These are phyloP conservation scores for Pangasius larnaudii DNA, from an alignment of 2,797 vertebrate species.

Conservation along the genomic window DNA sequence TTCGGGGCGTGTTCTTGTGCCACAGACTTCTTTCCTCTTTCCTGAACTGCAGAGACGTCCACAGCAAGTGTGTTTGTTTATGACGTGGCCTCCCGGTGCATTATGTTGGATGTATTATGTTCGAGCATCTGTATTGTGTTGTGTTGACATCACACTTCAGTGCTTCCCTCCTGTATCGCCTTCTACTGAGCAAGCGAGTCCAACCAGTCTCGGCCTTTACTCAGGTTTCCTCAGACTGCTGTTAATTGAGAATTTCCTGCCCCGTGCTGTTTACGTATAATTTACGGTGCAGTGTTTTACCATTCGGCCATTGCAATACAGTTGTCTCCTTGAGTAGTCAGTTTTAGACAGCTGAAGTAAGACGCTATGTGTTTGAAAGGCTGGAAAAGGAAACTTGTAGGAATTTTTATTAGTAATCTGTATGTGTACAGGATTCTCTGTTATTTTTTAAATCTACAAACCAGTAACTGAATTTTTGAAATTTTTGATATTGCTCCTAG, in stretches of 20 bases:
- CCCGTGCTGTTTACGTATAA: not conserved
- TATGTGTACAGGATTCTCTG: not conserved
- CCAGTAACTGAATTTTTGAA: not conserved
- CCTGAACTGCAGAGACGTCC: not conserved
- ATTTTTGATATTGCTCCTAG: not conserved
- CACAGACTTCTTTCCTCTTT: not conserved
- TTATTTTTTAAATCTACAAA: not conserved
- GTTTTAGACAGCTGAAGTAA: not conserved
- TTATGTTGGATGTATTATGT: constrained; percentile 21
- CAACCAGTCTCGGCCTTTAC: constrained; percentile 41
- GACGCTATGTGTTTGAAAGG: not conserved
- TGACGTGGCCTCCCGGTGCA: constrained; percentile 47
- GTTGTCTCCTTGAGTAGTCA: not conserved
- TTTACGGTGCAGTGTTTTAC: not conserved
- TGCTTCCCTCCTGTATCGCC: constrained; percentile 32
- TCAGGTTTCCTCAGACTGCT: constrained; percentile 40
- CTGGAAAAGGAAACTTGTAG: not conserved
- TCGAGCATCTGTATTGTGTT: constrained; percentile 22
- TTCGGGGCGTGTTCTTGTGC: constrained; percentile 3
- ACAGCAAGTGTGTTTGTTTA: constrained; percentile 13
- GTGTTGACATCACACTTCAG: constrained; percentile 47
- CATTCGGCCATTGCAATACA: not conserved
- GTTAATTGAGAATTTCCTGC: constrained; percentile 40
- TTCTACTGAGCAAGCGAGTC: constrained; percentile 46
- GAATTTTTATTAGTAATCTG: not conserved